Evolutionary conservation across 2,113 vertebrate species (phyloP).

Genomic region (Brachypodius melanocephalos): DNA sequence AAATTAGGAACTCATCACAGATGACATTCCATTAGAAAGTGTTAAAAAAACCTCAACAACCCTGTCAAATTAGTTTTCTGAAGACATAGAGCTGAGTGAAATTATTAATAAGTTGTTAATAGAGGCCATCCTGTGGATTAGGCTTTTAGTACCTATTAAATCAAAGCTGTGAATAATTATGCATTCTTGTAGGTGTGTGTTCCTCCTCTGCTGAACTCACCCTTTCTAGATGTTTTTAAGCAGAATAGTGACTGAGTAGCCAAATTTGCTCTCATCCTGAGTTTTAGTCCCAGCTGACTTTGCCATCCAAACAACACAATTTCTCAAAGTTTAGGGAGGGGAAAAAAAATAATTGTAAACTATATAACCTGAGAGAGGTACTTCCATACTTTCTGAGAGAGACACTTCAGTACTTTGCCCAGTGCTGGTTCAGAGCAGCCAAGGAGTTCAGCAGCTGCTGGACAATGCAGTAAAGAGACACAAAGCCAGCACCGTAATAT

Average conservation of each 20-base stretch:
- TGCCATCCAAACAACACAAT: neutral
- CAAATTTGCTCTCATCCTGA: neutral
- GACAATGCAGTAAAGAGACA: neutral
- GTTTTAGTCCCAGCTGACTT: neutral
- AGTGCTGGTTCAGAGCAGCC: neutral
- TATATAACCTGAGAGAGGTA: neutral
- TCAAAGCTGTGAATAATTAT: slow-evolving; percentile 24
- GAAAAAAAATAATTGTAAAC: neutral
- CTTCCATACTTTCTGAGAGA: no score
- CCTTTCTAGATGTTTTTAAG: neutral
- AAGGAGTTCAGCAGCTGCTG: neutral
- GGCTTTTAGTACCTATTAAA: slow-evolving; percentile 27
- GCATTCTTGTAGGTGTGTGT: neutral
- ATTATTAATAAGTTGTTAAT: slow-evolving; percentile 46
- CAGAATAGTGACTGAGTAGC: neutral
- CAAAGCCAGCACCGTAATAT: neutral
- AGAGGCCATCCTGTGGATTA: slow-evolving; percentile 6
- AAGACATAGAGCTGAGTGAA: neutral
- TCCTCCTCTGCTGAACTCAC: neutral
- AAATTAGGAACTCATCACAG: neutral
- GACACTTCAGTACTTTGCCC: neutral
- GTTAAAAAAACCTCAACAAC: neutral
- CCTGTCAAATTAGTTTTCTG: slow-evolving; percentile 26
- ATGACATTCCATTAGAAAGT: neutral
- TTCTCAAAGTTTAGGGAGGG: neutral